Evolutionary conservation across 2,888 invertebrate genomes (phyloP).

Genomic region (Sympetrum striolatum): DNA sequence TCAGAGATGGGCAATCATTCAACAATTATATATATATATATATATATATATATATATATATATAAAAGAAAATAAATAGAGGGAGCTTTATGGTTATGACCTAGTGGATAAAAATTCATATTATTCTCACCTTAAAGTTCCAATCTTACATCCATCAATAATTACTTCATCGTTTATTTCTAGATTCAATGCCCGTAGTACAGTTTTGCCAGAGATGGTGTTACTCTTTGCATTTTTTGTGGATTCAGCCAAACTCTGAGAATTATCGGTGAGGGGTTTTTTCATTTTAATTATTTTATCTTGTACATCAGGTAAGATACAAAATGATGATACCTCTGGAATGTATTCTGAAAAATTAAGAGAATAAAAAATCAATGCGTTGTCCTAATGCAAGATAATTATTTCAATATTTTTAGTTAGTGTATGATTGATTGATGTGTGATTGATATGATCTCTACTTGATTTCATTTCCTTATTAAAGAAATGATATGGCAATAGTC

Average conservation of each 20-base stretch:
- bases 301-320: conserved; percentile 57
- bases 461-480: too few relatives aligned
- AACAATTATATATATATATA: too few relatives aligned
- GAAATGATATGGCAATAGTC: too few relatives aligned
- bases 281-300: conserved; percentile 56
- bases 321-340: conserved; percentile 56
- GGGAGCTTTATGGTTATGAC: too few relatives aligned
- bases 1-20: too few relatives aligned
- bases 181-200: conserved; percentile 59
- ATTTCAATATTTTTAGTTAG: too few relatives aligned
- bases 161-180: conserved; percentile 58
- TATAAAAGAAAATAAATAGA: too few relatives aligned
- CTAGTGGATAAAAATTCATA: conserved; percentile 41
- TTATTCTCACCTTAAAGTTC: conserved; percentile 49
- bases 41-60: too few relatives aligned
- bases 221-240: conserved; percentile 15
- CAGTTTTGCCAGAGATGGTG: conserved; percentile 53
- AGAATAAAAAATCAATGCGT: not conserved
- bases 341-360: conserved; percentile 57
- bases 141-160: conserved; percentile 49
- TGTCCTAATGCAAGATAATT: not conserved
- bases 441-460: too few relatives aligned
- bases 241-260: not conserved
- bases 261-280: conserved; percentile 53
- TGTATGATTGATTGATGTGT: too few relatives aligned